Evolutionary conservation across 35 echinoderm and acorn worm genomes (phyloP), one percentile per base, ranked within the genome.

Genomic region (Apostichopus californicus): DNA sequence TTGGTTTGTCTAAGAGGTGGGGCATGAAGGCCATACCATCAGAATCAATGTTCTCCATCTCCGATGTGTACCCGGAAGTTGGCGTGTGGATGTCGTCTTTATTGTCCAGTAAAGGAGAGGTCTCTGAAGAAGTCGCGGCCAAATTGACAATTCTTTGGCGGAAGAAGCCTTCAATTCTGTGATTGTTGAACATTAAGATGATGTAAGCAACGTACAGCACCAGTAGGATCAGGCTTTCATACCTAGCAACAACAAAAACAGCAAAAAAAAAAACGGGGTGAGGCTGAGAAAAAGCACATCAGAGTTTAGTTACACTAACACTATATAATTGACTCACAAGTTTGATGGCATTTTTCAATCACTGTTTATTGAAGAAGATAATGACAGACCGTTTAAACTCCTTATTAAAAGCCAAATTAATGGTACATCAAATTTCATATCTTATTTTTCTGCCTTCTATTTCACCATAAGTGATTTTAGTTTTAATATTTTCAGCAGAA

Each of bases 181-280:
- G 78, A 21, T 98, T 98, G 79, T 94, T 89, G 65, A 95, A 95
- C 96, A 98, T 98, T 15, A 98, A 23, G 55, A 90, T 54, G 79
- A 98, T 94, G 77, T 98, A 98, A 58, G 88, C 6, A 11, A 77
- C 55, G 61, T 98, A 98, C 10, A 98, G 94, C 0, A 86, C 77
- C 13, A 98, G 85, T 26, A 98, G 90, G 5, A 95, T 79, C 6
- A 95, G 77, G 5, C 94, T 92, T 87, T 98, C 96, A 86, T 79
- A 95, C 24, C 92, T 57, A 46, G 53, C 93, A 66, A 15, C 23
- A 88, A 77, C 34, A 46, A 56, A 93, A 21, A 28, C 65, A 77
- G 94, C 91, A 77, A 94, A 95, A 94, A 15, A 26, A 81, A 24
- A 97, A n/a, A n/a, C n/a, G 58, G 58, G 58, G 58, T 8, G 58